Conservation (phyloP, 2,888 invertebrate species). For the Leucophenga montana region DNA sequence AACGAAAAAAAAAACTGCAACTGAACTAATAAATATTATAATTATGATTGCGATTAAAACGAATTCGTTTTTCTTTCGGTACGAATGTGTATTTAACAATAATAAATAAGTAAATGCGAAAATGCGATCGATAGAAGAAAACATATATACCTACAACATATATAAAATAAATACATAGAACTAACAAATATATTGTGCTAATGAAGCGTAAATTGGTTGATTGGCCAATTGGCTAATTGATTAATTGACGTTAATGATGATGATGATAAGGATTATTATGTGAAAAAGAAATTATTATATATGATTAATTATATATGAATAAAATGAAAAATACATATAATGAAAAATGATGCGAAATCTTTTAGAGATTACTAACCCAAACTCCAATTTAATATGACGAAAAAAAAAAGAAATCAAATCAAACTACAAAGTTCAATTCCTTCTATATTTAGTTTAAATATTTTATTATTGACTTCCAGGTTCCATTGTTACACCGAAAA, state of each 20-base stretch:
- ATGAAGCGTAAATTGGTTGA: too few species aligned
- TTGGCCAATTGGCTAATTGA: too few species aligned
- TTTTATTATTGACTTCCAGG: too few species aligned
- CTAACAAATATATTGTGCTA: too few species aligned
- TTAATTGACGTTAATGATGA: not conserved
- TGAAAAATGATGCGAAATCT: not conserved
- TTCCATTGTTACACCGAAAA: too few species aligned
- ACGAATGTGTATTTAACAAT: constrained; percentile 25
- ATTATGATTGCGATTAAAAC: not conserved
- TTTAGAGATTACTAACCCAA: too few species aligned
- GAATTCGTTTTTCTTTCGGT: not conserved
- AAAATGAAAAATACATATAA: constrained; percentile 19
- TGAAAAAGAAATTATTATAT: constrained; percentile 21
- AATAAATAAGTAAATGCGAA: constrained; percentile 9
- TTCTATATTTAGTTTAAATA: too few species aligned
- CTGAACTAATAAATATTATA: constrained; percentile 11
- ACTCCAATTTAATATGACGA: too few species aligned
- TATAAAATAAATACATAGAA: constrained; percentile 4
- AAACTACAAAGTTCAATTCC: too few species aligned
- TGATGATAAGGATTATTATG: constrained; percentile 20
- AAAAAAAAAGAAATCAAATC: too few species aligned
- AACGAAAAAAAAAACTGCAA: constrained; percentile 8
- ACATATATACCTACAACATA: not conserved
- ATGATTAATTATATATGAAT: constrained; percentile 1
- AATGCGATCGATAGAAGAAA: constrained; percentile 4